Percentiles rank a stretch among this genome's conserved stretches.
Evolutionary conservation across 2,797 vertebrate genomes (phyloP).

Genomic region (Coregonus suidteri): DNA sequence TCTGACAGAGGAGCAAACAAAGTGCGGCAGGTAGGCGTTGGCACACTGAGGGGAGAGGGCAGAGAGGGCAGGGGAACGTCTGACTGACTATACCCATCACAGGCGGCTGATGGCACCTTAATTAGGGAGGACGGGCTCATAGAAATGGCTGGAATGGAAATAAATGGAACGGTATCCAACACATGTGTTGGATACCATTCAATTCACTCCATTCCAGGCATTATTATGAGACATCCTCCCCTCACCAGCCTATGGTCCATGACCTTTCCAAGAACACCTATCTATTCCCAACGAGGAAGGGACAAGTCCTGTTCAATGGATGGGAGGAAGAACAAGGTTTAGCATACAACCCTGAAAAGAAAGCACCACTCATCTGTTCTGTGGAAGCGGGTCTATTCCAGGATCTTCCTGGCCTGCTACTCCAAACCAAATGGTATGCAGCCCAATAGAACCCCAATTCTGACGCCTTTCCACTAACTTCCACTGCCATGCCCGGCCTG

Average conservation of each 20-base stretch:
- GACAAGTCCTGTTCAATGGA: slow-evolving; percentile 21
- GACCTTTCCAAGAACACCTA: too few relatives aligned
- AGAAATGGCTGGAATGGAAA: too few relatives aligned
- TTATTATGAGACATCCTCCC: too few relatives aligned
- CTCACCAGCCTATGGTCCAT: too few relatives aligned
- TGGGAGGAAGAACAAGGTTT: not conserved
- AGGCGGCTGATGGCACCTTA: too few relatives aligned
- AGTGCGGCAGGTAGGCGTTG: not conserved
- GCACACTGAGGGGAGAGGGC: not conserved
- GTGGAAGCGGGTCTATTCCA: not conserved
- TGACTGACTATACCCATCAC: not conserved
- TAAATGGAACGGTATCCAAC: too few relatives aligned
- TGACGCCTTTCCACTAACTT: not conserved
- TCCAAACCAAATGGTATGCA: not conserved
- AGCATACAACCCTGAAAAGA: not conserved
- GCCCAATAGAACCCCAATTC: not conserved
- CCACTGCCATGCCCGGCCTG: not conserved
- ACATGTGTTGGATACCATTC: too few relatives aligned
- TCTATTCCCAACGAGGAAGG: not conserved
- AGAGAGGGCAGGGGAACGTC: not conserved
- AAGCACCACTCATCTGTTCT: not conserved
- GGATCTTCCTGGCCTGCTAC: not conserved
- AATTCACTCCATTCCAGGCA: too few relatives aligned
- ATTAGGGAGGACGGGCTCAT: too few relatives aligned
- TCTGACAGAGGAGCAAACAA: slow-evolving; percentile 1